Percentiles rank a stretch among this genome's conserved stretches.
Conservation (phyloP, 1,140 invertebrate species). For the Trachymyrmex septentrionalis region DNA sequence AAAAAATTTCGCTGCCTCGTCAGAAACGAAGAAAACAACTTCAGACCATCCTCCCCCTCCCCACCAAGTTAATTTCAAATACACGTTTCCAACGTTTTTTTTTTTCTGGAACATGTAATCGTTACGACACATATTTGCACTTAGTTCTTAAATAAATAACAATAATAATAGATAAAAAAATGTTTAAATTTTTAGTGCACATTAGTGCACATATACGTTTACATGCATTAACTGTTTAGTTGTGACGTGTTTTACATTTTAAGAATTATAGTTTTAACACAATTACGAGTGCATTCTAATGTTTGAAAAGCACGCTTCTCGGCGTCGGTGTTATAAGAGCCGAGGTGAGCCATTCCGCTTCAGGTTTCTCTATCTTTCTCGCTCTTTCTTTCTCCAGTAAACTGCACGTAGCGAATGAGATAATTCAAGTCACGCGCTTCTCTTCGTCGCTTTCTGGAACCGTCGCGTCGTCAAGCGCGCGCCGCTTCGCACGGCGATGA, state of each 20-base stretch:
- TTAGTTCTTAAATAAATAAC: neutral
- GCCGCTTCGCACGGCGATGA: slow-evolving; percentile 28
- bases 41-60: neutral
- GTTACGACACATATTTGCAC: neutral
- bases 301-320: neutral
- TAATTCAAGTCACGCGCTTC: slow-evolving; percentile 68
- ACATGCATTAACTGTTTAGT: neutral
- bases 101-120: neutral
- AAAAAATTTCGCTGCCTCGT: slow-evolving; percentile 10
- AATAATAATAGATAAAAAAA: neutral
- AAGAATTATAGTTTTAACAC: neutral
- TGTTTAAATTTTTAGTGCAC: neutral
- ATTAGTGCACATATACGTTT: neutral
- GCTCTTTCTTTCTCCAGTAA: slow-evolving; percentile 9
- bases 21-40: neutral
- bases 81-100: neutral
- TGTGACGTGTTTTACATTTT: neutral
- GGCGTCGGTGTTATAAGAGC: neutral
- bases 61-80: neutral
- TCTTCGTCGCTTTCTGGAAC: slow-evolving; percentile 51
- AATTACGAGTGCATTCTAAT: neutral
- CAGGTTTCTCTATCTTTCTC: neutral
- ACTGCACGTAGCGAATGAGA: slow-evolving; percentile 57
- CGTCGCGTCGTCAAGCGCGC: neutral
- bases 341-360: slow-evolving; percentile 1